Conservation (phyloP, 2,888 invertebrate genomes). For the Theretra japonica region DNA sequence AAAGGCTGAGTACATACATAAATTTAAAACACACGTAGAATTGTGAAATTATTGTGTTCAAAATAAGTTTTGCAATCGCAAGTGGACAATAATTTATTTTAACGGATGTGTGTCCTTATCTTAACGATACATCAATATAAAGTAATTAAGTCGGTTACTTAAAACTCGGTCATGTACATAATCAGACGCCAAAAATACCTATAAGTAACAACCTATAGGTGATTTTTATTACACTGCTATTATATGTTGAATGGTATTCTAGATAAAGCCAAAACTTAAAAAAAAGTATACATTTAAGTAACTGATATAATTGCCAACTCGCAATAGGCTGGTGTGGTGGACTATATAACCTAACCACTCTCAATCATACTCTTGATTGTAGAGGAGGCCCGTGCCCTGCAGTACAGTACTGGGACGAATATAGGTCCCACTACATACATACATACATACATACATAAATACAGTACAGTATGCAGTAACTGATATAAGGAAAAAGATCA, state of each 20-base stretch:
- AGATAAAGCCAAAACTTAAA: too few species aligned
- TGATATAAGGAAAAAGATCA: too few species aligned
- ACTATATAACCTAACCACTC: too few species aligned
- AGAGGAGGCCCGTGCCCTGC: too few species aligned
- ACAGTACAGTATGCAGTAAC: too few species aligned
- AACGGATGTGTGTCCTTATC: slow-evolving; percentile 2
- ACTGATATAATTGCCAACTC: too few species aligned
- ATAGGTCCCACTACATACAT: too few species aligned
- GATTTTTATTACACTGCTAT: neutral
- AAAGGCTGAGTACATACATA: neutral
- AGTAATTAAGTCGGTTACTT: neutral
- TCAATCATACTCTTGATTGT: too few species aligned
- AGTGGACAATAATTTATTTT: neutral
- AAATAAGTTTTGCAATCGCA: neutral
- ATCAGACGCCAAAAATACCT: neutral
- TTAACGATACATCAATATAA: neutral
- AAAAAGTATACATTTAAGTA: too few species aligned
- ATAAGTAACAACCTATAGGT: neutral
- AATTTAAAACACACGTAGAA: neutral
- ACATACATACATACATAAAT: too few species aligned
- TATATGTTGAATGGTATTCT: neutral
- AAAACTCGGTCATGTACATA: slow-evolving; percentile 8
- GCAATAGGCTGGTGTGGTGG: too few species aligned
- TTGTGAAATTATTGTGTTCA: neutral
- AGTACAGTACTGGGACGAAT: too few species aligned